Conservation (phyloP, 2,113 vertebrate species). For the Eurystomus gularis region DNA sequence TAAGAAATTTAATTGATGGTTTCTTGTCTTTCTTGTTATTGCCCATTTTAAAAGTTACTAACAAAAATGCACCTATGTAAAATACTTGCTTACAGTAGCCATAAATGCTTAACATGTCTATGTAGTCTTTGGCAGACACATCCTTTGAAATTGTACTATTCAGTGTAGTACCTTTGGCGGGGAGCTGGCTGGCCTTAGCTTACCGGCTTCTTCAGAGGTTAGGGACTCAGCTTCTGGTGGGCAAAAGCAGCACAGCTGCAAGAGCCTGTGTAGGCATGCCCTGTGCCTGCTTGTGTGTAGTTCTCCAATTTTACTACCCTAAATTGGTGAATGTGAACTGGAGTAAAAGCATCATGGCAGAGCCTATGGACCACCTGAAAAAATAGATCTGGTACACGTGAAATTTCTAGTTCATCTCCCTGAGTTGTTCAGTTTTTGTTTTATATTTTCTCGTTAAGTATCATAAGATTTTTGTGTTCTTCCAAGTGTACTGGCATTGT, state of each 20-base stretch:
- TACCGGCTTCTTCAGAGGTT: not conserved
- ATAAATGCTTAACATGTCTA: not conserved
- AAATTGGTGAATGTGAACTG: not conserved
- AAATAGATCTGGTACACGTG: not conserved
- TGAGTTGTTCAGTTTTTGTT: not conserved
- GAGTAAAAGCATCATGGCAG: not conserved
- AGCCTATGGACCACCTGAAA: not conserved
- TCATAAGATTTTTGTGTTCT: not conserved
- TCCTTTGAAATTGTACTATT: not conserved
- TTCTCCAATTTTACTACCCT: not conserved
- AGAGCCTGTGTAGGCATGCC: not conserved
- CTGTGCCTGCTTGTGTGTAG: rapidly evolving
- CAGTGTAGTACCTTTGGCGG: not conserved
- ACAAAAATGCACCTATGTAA: not conserved
- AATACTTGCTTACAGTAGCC: not conserved
- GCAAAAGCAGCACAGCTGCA: not conserved
- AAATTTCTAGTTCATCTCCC: not conserved
- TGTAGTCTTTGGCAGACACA: not conserved
- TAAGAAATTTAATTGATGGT: not conserved
- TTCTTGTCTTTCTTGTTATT: not conserved
- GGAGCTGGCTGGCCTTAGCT: not conserved
- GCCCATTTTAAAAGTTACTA: not conserved
- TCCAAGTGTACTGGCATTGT: not conserved
- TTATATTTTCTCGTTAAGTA: not conserved
- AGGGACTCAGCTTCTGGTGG: not conserved